A percentile compares a stretch with the other conserved stretches of the same genome.
Evolutionary conservation across 1,140 invertebrate species (phyloP).

Genomic region (Pteromalus puparum): DNA sequence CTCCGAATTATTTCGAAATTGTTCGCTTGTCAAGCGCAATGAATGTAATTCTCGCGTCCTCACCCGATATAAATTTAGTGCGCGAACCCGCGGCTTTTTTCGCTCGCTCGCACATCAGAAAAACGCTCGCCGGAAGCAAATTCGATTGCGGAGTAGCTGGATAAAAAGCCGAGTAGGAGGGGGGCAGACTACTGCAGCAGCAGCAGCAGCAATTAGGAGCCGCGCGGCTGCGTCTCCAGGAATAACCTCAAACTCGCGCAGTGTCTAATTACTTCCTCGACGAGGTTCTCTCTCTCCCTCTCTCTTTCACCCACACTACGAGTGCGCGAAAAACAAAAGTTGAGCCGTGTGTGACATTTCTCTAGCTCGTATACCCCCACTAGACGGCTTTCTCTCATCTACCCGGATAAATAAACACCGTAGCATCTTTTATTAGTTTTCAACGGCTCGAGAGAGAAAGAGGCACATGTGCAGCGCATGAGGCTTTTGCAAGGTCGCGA

Average conservation of each 20-base stretch:
- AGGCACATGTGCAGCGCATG: not conserved
- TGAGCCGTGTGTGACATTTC: constrained; percentile 3
- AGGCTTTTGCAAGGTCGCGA: not conserved
- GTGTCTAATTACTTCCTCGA: constrained; percentile 41
- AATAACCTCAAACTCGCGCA: constrained; percentile 34
- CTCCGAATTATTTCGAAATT: not conserved
- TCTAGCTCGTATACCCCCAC: not conserved
- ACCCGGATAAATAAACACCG: constrained; percentile 37
- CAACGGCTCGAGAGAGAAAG: not conserved
- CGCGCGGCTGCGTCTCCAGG: constrained; percentile 6
- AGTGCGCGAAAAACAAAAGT: constrained; percentile 18
- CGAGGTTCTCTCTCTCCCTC: not conserved
- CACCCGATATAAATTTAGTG: too few species aligned
- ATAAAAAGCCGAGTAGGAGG: not conserved
- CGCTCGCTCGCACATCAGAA: not conserved
- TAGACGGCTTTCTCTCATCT: not conserved
- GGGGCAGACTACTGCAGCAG: not conserved
- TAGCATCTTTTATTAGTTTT: constrained; percentile 7
- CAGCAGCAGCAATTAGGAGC: constrained; percentile 18
- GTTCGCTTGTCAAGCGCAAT: not conserved
- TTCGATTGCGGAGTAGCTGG: not conserved
- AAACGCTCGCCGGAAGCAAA: not conserved
- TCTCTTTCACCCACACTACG: not conserved
- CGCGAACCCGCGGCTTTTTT: not conserved
- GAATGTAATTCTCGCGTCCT: not conserved